Evolutionary conservation across 1,140 invertebrate species (phyloP), one percentile per base, ranked within the genome.

Genomic region (Lethrus apterus): DNA sequence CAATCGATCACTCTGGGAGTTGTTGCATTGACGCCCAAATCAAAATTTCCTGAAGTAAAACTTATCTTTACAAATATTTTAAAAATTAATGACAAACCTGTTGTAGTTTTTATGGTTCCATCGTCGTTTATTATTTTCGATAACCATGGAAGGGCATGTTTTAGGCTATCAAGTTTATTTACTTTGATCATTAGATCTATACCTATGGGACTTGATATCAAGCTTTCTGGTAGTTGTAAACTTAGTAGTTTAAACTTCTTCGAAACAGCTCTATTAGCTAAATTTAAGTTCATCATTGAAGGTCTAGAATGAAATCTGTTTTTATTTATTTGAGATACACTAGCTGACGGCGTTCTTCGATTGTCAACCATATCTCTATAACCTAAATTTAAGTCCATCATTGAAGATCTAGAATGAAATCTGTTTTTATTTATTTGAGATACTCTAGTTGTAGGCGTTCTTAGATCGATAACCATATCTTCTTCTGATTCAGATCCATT

Each of bases 401-500:
- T 26, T 4, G 4, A 4, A 10, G 23, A 5, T 5, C 23, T 10
- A 26, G 23, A 10, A 10, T 26, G 23, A 26, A 4, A 10, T 5
- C 23, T 26, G 24, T 5, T 5, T 26, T 5, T 10, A 26, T 10
- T 26, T 26, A 34, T 17, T 13, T 18, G 11, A 21, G 5, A 4
- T 38, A 21, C 35, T 5, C 18, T 23, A 21, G 20, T 11, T 3
- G 11, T n/a, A 19, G 35, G 10, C 2, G 4, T 20, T 3, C n/a
- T n/a, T n/a, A n/a, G n/a, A n/a, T n/a, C n/a, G n/a, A n/a, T n/a
- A n/a, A n/a, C n/a, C n/a, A n/a, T n/a, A 38, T n/a, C 9, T n/a
- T 38, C 35, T 3, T 23, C 47, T 1, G 50, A 30, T 2, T 45
- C 29, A 8, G 54, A 51, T 4, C 62, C 64, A 51, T 71, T 75